Conservation (phyloP, 2,888 invertebrate species). For the Stratiomys singularior region DNA sequence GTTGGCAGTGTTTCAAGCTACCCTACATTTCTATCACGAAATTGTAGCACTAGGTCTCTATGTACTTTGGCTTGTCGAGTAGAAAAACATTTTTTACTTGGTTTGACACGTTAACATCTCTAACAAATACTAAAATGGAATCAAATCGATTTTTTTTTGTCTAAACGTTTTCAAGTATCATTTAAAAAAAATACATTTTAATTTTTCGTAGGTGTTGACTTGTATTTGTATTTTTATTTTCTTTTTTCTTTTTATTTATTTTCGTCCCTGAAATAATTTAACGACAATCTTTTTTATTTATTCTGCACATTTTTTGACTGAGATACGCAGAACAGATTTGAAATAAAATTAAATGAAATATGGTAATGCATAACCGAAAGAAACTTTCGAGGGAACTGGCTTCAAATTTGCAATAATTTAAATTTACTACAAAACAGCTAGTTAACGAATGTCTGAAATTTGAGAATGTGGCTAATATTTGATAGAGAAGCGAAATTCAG, state of each 20-base stretch:
- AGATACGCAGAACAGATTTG: not conserved
- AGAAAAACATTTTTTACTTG: too few relatives aligned
- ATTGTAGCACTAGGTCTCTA: too few relatives aligned
- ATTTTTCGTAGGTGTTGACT: too few relatives aligned
- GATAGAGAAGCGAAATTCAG: too few relatives aligned
- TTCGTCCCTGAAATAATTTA: not conserved
- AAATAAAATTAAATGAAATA: not conserved
- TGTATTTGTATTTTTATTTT: too few relatives aligned
- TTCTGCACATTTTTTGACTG: too few relatives aligned
- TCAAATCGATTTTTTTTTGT: slow-evolving; percentile 42
- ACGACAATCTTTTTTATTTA: too few relatives aligned
- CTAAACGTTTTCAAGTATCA: too few relatives aligned
- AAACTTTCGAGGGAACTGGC: not conserved
- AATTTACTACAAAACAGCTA: slow-evolving; percentile 24
- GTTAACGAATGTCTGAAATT: not conserved
- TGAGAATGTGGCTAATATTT: slow-evolving; percentile 14
- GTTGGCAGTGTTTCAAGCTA: too few relatives aligned
- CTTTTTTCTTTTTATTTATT: not conserved
- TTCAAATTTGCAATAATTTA: not conserved
- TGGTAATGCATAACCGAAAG: not conserved
- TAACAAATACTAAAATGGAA: slow-evolving; percentile 49
- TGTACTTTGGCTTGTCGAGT: too few relatives aligned
- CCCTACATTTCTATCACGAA: too few relatives aligned
- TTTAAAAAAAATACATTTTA: too few relatives aligned
- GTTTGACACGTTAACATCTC: not conserved